A percentile compares a stretch with the other conserved stretches of the same genome.
These are phyloP conservation scores for Antennarius maculatus DNA, from an alignment of 2,797 vertebrate species.

Conservation along the genomic window DNA sequence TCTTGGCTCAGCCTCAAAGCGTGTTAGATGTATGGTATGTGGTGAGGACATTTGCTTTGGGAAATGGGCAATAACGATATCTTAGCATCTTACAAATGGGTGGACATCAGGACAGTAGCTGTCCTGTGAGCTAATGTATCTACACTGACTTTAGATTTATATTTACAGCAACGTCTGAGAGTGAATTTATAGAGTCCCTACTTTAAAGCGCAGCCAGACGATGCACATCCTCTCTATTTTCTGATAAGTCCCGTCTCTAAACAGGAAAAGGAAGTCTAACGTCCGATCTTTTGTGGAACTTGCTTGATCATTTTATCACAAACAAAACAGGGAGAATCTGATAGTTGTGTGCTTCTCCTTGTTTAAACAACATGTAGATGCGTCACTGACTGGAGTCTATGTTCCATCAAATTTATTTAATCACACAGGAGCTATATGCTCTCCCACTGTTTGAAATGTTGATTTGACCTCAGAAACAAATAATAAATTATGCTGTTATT, in stretches of 20 bases:
- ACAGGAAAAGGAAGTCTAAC: constrained; percentile 76
- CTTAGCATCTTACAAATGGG: constrained; percentile 35
- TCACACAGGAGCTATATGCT: no score
- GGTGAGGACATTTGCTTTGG: constrained; percentile 15
- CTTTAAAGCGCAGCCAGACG: constrained; percentile 38
- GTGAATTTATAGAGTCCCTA: constrained; percentile 24
- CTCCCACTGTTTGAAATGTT: neutral
- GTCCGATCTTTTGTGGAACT: constrained; percentile 64
- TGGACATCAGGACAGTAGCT: neutral
- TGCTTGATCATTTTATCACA: constrained; percentile 66
- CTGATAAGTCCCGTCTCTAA: constrained; percentile 62
- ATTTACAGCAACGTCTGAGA: constrained; percentile 34
- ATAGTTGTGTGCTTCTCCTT: constrained; percentile 66
- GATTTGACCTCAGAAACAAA: no score
- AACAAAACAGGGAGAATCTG: constrained; percentile 50
- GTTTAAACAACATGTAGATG: constrained; percentile 29
- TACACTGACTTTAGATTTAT: constrained; percentile 21
- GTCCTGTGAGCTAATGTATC: constrained; percentile 28
- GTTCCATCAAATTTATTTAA: constrained; percentile 19
- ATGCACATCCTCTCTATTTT: constrained; percentile 59
- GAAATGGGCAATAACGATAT: constrained; percentile 36
- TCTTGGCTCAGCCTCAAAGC: constrained; percentile 60
- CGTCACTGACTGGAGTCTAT: neutral
- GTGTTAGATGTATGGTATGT: constrained; percentile 2
- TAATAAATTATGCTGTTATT: no score